Conservation (phyloP, 2,113 vertebrate genomes). For the Aramus guarauna region DNA sequence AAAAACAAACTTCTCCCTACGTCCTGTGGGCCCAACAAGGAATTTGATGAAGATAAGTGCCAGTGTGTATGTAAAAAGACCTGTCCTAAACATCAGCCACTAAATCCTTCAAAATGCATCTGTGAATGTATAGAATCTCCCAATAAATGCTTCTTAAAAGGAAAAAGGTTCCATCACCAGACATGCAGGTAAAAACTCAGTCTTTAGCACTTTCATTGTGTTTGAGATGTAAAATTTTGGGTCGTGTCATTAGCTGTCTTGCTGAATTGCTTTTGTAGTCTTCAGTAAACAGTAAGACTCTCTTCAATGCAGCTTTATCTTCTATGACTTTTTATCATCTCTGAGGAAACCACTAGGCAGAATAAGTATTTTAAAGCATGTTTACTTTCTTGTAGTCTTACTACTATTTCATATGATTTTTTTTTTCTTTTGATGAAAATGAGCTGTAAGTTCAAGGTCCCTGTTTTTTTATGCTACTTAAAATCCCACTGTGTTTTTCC, state of each 20-base stretch:
- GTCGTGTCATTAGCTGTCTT: not conserved
- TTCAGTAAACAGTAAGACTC: not conserved
- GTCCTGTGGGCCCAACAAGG: constrained; percentile 80
- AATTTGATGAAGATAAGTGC: constrained; percentile 88
- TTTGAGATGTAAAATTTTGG: not conserved
- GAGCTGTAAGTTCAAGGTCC: not conserved
- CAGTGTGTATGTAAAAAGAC: constrained; percentile 85
- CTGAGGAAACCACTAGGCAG: not conserved
- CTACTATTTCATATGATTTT: not conserved
- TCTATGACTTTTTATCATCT: not conserved
- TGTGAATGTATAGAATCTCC: constrained; percentile 93
- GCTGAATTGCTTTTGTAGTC: not conserved
- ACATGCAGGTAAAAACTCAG: constrained; percentile 86
- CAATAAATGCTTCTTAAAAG: constrained; percentile 92
- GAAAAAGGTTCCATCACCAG: constrained; percentile 87
- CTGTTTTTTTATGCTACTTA: accelerated
- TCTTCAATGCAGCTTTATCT: not conserved
- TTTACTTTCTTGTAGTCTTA: not conserved
- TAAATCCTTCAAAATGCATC: constrained; percentile 86
- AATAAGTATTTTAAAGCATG: not conserved
- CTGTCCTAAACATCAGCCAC: constrained; percentile 87
- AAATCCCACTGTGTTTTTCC: not conserved
- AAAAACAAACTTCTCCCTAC: constrained; percentile 76
- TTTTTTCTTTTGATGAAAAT: not conserved
- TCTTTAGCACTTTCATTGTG: not conserved